phyloP scores from a whole-genome alignment of 2,888 invertebrate genomes.

The Epinotia nisella region DNA sequence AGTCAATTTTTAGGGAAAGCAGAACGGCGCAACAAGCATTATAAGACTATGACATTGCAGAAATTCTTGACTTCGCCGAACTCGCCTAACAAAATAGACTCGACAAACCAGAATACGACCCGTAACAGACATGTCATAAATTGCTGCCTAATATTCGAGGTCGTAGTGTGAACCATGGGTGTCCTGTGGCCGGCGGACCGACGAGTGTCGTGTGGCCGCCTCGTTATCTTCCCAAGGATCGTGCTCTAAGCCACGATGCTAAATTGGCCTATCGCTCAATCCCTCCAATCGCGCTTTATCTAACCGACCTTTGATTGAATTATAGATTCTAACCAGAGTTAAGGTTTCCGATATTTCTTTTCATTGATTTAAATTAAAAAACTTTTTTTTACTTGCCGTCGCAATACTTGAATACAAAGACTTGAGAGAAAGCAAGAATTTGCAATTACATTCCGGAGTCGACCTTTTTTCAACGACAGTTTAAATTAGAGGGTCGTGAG shows the following conservation, averaged over 20 bases:
- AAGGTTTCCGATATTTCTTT: neutral
- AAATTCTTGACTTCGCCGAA: too few relatives aligned
- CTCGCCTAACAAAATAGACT: too few relatives aligned
- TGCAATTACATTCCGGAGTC: conserved; percentile 17
- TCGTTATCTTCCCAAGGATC: conserved; percentile 71
- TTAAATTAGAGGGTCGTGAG: conserved; percentile 34
- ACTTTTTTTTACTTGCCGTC: neutral
- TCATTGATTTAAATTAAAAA: neutral
- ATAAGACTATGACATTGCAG: too few relatives aligned
- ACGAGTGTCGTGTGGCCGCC: conserved; percentile 63
- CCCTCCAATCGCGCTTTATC: conserved; percentile 46
- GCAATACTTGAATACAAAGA: conserved; percentile 14
- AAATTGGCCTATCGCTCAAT: conserved; percentile 52
- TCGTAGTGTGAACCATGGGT: conserved; percentile 6
- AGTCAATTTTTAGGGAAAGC: too few relatives aligned
- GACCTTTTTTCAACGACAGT: conserved; percentile 33
- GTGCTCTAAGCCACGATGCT: conserved; percentile 44
- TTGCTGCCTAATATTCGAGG: conserved; percentile 57
- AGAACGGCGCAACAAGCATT: too few relatives aligned
- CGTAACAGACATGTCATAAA: conserved; percentile 46
- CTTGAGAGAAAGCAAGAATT: conserved; percentile 25
- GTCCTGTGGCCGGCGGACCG: conserved; percentile 8
- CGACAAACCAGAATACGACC: neutral
- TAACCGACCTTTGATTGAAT: conserved; percentile 32
- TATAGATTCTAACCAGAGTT: neutral